Evolutionary conservation across 2,888 invertebrate species (phyloP).

Genomic region (Leptura quadrifasciata): DNA sequence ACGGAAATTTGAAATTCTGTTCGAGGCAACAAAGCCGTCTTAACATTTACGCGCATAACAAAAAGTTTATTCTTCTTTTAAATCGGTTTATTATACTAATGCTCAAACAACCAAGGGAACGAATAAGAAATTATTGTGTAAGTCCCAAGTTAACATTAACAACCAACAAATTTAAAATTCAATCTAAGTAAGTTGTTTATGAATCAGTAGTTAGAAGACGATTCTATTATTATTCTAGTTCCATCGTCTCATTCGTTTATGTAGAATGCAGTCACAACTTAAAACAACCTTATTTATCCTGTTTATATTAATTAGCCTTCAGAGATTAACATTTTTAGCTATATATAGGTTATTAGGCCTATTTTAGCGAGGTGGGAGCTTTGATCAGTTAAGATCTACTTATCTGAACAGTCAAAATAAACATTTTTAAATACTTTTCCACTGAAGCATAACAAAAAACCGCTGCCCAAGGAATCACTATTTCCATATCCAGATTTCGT

Average conservation of each 20-base stretch:
- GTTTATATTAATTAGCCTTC: too few species aligned
- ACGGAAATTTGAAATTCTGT: constrained; percentile 18
- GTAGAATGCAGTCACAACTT: not conserved
- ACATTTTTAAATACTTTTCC: too few species aligned
- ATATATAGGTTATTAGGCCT: too few species aligned
- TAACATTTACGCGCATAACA: constrained; percentile 15
- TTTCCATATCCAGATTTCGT: too few species aligned
- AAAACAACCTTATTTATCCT: not conserved
- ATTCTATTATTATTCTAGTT: not conserved
- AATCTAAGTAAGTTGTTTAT: constrained; percentile 10
- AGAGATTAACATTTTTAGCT: too few species aligned
- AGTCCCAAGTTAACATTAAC: not conserved
- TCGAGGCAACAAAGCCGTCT: constrained; percentile 17
- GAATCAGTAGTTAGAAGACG: not conserved
- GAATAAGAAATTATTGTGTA: constrained; percentile 21
- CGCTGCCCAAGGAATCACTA: too few species aligned
- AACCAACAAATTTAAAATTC: constrained; percentile 12
- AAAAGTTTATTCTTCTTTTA: constrained; percentile 25
- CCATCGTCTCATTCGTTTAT: not conserved
- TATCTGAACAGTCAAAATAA: too few species aligned
- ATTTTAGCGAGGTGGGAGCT: too few species aligned
- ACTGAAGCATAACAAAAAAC: too few species aligned
- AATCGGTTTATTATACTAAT: constrained; percentile 32
- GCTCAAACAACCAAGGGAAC: not conserved
- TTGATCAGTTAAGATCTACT: too few species aligned